Conservation (phyloP, 2,888 invertebrate genomes). For the Rugalucina vietnamica region DNA sequence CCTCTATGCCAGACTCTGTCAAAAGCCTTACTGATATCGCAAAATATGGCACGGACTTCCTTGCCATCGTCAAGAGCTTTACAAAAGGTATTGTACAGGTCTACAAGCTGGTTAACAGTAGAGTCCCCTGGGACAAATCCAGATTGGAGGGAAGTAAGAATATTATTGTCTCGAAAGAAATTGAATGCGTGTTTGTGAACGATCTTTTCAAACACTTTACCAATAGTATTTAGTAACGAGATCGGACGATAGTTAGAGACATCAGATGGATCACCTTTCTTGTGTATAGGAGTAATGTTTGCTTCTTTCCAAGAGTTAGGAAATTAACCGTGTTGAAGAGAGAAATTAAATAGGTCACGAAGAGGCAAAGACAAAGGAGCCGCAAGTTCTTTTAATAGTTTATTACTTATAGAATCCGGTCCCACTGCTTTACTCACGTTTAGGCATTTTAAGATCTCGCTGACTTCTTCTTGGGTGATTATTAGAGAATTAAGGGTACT, state of each 20-base stretch:
- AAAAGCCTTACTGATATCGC: constrained; percentile 51
- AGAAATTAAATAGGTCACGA: constrained; percentile 24
- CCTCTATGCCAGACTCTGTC: constrained; percentile 42
- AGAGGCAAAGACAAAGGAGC: constrained; percentile 16
- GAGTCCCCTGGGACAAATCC: constrained; percentile 34
- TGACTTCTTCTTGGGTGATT: neutral
- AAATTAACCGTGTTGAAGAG: neutral
- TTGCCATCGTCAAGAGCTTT: constrained; percentile 32
- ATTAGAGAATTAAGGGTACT: neutral
- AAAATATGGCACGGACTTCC: constrained; percentile 44
- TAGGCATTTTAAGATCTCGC: neutral
- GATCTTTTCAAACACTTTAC: constrained; percentile 19
- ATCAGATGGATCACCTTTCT: constrained; percentile 14
- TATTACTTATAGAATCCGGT: constrained; percentile 12
- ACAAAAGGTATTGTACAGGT: constrained; percentile 26
- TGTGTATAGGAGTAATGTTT: constrained; percentile 15
- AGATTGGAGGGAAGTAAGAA: constrained; percentile 28
- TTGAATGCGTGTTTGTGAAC: constrained; percentile 24
- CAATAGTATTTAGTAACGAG: constrained; percentile 1
- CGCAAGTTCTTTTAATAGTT: constrained; percentile 4
- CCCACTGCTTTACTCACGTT: constrained; percentile 11
- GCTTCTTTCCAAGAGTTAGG: constrained; percentile 34
- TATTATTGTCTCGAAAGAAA: neutral
- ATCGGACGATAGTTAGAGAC: constrained; percentile 34
- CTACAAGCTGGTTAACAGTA: constrained; percentile 32